Evolutionary conservation across 2,113 vertebrate species (phyloP).

Genomic region (Artemisiospiza belli): DNA sequence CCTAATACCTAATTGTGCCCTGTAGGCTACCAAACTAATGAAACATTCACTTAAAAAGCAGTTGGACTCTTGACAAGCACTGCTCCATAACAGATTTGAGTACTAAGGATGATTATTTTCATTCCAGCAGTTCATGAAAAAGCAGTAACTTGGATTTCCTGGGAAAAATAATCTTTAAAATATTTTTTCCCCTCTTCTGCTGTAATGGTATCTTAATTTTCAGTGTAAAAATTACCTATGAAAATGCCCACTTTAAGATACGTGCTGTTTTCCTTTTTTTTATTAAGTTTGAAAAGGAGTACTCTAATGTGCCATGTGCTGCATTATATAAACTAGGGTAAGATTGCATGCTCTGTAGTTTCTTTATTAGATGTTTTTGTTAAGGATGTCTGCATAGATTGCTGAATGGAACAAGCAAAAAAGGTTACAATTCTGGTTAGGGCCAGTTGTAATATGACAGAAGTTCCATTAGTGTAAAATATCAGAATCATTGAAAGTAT

Average conservation of each 20-base stretch:
- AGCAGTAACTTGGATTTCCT: background rate
- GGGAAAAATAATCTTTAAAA: background rate
- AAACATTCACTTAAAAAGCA: background rate
- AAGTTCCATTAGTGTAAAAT: background rate
- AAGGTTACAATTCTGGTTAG: background rate
- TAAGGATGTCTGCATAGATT: background rate
- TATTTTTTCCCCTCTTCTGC: background rate
- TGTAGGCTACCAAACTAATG: slow-evolving; percentile 2
- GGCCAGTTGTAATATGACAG: background rate
- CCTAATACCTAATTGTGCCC: background rate
- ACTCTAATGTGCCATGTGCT: background rate
- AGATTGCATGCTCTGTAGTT: slow-evolving; percentile 45
- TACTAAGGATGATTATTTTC: background rate
- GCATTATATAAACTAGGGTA: background rate
- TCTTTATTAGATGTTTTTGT: slow-evolving; percentile 17
- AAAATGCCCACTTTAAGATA: background rate
- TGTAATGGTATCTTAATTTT: background rate
- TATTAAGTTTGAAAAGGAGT: background rate
- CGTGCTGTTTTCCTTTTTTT: background rate
- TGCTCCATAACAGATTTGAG: background rate
- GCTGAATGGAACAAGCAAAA: background rate
- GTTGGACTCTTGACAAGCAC: background rate
- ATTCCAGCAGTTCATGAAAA: background rate
- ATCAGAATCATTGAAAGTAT: background rate
- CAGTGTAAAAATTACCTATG: background rate